Evolutionary conservation across 2,113 vertebrate species (phyloP), one percentile per base, ranked within the genome.

Genomic region (Rattus norvegicus): DNA sequence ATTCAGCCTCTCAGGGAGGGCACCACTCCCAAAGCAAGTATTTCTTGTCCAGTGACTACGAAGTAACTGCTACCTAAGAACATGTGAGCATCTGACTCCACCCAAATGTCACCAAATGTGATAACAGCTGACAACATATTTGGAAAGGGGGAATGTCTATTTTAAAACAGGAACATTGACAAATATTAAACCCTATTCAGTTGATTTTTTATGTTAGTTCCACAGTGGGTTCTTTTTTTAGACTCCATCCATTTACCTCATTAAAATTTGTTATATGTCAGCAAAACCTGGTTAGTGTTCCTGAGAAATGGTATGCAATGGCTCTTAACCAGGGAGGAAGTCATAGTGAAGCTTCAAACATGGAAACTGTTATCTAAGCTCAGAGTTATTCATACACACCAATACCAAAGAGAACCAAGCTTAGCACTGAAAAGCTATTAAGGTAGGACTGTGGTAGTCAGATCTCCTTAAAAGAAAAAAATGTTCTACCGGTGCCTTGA

Each of bases 141-240:
- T 56, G 43, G 17, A 76, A 94, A 87, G 36, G 19, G 56, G 5
- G 52, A 65, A 63, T 72, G 16, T 19, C 26, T 16, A 6, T 70
- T 85, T 81, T 56, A 80, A 86, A 87, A 43, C 26, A 81, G 17
- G 79, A 5, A 69, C 2, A 72, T 73, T 79, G 16, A 47, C 26
- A 61, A 75, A 86, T 86, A 86, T 76, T 93, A 91, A 75, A 88
- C 30, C 6, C 70, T 75, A 65, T n/a, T 65, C 43, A 88, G 24
- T 36, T 84, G 3, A 30, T 61, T 22, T 69, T 96, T 67, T 83
- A 33, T 43, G 59, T 79, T 88, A 61, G 52, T 73, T 49, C 77
- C 22, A 88, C 22, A 54, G 13, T 28, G 36, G 5, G 1, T 85
- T 96, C 49, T 80, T 43, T 47, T 47, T 85, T n/a, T 59, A 75